Evolutionary conservation across 2,797 vertebrate species (phyloP).

Genomic region (Gouania willdenowi): DNA sequence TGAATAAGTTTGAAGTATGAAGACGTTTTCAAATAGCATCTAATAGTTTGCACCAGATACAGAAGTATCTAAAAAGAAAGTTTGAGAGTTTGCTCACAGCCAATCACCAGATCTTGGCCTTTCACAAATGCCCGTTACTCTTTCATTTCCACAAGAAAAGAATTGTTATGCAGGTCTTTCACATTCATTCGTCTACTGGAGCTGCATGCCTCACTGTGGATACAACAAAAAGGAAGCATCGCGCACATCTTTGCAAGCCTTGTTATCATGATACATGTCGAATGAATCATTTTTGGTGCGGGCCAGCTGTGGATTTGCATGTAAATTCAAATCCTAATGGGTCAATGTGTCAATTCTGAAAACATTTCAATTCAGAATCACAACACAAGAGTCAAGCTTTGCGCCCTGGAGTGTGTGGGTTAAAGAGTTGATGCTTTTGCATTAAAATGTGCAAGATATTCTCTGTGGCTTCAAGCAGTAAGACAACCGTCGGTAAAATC

Average conservation of each 20-base stretch:
- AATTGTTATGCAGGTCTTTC: constrained; percentile 20
- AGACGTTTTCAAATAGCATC: too few relatives aligned
- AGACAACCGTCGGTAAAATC: constrained; percentile 34
- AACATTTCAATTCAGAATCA: constrained; percentile 52
- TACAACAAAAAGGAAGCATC: constrained; percentile 30
- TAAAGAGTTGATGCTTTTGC: constrained; percentile 40
- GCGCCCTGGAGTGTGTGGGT: constrained; percentile 20
- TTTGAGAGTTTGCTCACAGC: not conserved
- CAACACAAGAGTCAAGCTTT: constrained; percentile 26
- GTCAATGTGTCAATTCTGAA: constrained; percentile 40
- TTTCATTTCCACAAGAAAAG: constrained; percentile 23
- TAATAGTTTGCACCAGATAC: too few relatives aligned
- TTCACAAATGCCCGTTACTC: constrained; percentile 13
- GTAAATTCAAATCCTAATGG: constrained; percentile 54
- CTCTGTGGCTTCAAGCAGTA: constrained; percentile 20
- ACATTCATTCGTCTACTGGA: constrained; percentile 25
- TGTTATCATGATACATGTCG: constrained; percentile 49
- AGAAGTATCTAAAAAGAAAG: too few relatives aligned
- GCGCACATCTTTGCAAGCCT: constrained; percentile 38
- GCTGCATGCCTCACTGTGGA: constrained; percentile 11
- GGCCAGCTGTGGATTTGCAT: constrained; percentile 62
- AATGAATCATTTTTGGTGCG: constrained; percentile 51
- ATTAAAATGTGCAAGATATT: constrained; percentile 32
- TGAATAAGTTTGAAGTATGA: too few relatives aligned
- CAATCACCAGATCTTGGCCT: constrained; percentile 7